Conservation (phyloP, 2,888 invertebrate species). For the Galerucella nymphaeae region DNA sequence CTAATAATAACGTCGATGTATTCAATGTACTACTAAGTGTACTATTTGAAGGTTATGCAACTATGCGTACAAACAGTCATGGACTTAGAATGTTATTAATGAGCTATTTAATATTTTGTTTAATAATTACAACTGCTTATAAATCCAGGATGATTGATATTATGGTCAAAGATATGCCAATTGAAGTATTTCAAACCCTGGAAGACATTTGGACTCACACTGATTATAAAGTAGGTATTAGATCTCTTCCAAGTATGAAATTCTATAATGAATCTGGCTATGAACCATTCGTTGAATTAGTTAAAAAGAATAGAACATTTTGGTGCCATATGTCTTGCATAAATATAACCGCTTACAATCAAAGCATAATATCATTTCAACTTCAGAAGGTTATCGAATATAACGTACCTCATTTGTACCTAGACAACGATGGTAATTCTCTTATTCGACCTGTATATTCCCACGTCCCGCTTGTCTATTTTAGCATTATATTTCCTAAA, state of each 20-base stretch:
- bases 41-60: not conserved
- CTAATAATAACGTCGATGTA: not conserved
- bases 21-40: not conserved
- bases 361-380: not conserved
- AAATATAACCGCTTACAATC: not conserved
- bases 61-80: not conserved
- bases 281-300: not conserved
- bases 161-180: constrained; percentile 1
- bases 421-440: not conserved
- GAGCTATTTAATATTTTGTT: not conserved
- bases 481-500: not conserved
- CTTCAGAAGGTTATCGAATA: not conserved
- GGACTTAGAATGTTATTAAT: not conserved
- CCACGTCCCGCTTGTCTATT: not conserved
- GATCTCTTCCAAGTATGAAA: too few relatives aligned
- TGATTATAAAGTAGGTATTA: not conserved
- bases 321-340: too few relatives aligned
- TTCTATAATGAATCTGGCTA: not conserved
- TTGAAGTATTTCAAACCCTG: constrained; percentile 1
- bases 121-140: constrained; percentile 1
- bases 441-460: not conserved
- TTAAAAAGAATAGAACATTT: not conserved
- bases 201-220: not conserved
- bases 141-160: constrained; percentile 5
- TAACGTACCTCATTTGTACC: not conserved